Evolutionary conservation across 2,888 invertebrate species (phyloP).

Genomic region (Plusia festucae): DNA sequence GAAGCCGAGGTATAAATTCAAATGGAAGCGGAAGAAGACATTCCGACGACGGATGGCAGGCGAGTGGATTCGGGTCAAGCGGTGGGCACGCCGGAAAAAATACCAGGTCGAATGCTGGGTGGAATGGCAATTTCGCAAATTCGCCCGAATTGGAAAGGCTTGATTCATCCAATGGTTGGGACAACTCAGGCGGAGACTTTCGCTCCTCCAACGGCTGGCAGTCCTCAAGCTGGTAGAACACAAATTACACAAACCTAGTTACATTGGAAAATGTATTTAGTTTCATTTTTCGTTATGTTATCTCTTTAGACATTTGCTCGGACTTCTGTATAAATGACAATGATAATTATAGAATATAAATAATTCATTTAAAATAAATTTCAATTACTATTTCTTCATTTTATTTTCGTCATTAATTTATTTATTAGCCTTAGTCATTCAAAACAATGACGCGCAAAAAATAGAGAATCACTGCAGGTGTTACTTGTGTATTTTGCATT

Average conservation of each 20-base stretch:
- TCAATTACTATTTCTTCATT: not conserved
- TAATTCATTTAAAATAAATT: constrained; percentile 26
- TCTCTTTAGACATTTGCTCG: not conserved
- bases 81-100: constrained; percentile 17
- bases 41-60: constrained; percentile 29
- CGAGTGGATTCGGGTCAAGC: constrained; percentile 21
- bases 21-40: constrained; percentile 10
- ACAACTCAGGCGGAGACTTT: constrained; percentile 3
- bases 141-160: constrained; percentile 27
- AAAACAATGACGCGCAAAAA: not conserved
- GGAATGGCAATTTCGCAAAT: constrained; percentile 29
- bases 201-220: constrained; percentile 51
- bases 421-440: not conserved
- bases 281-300: not conserved
- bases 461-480: constrained; percentile 32
- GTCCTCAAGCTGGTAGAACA: constrained; percentile 45
- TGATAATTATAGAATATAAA: not conserved
- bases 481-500: constrained; percentile 35
- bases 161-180: constrained; percentile 30
- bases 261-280: not conserved
- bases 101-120: constrained; percentile 27
- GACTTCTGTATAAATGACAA: constrained; percentile 7
- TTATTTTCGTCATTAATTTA: not conserved
- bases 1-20: not conserved
- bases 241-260: not conserved